phyloP scores from a whole-genome alignment of 2,113 vertebrate genomes.

The Semnornis frantzii region DNA sequence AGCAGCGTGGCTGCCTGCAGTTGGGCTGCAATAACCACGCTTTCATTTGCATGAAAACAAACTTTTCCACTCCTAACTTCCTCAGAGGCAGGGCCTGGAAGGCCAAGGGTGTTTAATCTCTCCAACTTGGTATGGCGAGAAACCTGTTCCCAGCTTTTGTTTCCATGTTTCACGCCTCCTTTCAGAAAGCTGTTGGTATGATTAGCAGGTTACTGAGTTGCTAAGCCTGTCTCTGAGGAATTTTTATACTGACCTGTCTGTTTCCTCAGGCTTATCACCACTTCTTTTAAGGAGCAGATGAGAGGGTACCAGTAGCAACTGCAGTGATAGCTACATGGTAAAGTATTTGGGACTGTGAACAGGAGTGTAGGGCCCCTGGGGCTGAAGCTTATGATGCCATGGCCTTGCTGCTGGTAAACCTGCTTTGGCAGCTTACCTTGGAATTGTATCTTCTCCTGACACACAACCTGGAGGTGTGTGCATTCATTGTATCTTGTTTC shows the following conservation, averaged over 20 bases:
- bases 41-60: neutral
- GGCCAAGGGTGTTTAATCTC: neutral
- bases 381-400: neutral
- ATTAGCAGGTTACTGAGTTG: neutral
- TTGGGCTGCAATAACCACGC: neutral
- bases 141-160: neutral
- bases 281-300: neutral
- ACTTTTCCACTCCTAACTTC: neutral
- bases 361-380: neutral
- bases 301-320: neutral
- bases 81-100: neutral
- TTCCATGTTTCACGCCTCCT: rapidly evolving
- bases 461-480: neutral
- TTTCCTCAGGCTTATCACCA: neutral
- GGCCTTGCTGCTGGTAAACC: neutral
- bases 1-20: rapidly evolving
- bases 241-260: neutral
- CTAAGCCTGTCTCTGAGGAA: neutral
- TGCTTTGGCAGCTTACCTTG: neutral
- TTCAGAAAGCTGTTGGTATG: rapidly evolving
- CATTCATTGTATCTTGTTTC: neutral
- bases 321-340: neutral
- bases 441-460: neutral
- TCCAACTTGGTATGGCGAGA: rapidly evolving
- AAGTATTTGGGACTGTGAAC: neutral